Evolutionary conservation across 2,797 vertebrate genomes (phyloP).

Genomic region (Rallus crepitans): DNA sequence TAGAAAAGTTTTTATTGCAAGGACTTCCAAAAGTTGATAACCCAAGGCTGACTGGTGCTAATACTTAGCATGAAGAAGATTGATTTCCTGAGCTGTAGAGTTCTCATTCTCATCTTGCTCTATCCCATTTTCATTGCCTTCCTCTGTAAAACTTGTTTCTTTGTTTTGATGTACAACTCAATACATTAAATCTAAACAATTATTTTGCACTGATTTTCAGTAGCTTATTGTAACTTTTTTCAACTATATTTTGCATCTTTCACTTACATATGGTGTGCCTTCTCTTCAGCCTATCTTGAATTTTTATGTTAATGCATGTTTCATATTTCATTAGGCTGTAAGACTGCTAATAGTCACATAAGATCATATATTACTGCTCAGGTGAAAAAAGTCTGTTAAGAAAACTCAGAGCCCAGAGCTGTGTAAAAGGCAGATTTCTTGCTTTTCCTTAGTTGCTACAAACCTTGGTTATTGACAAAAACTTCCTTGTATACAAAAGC

Average conservation of each 20-base stretch:
- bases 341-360: background rate
- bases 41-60: background rate
- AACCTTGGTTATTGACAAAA: conserved; percentile 65
- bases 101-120: background rate
- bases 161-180: background rate
- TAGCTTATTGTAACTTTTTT: background rate
- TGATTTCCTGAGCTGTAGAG: background rate
- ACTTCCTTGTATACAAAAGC: conserved; percentile 70
- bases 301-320: background rate
- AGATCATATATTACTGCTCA: background rate
- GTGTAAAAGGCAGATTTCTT: background rate
- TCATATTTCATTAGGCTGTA: background rate
- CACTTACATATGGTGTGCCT: background rate
- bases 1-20: background rate
- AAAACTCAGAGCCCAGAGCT: background rate
- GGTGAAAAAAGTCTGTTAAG: background rate
- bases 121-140: background rate
- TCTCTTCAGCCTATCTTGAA: background rate
- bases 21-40: background rate
- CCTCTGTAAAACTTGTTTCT: background rate
- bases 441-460: background rate
- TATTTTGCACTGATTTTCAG: background rate
- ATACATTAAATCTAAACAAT: background rate
- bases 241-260: background rate
- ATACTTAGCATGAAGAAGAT: background rate